Evolutionary conservation across 1,140 invertebrate genomes (phyloP), one percentile per base, ranked within the genome.

Genomic region (Aphelinus certus): DNA sequence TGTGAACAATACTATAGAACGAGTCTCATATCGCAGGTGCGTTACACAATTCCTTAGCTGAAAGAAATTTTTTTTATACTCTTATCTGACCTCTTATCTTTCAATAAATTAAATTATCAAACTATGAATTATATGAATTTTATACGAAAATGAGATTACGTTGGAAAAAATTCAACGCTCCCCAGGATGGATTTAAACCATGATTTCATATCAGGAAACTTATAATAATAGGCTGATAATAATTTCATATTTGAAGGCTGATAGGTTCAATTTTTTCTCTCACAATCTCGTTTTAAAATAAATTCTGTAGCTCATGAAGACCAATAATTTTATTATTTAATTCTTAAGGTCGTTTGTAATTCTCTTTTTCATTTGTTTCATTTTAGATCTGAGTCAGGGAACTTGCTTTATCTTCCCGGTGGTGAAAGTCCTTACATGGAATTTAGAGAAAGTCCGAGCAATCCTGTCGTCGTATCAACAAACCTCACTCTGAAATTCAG

Each of bases 1-100:
- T 56, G 91, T 94, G 63, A 89, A 90, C 78, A 90, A 90, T 83
- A 90, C 89, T 75, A 85, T 92, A 79, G 92, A 94, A 81, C 82
- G 89, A 57, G 86, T 90, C 48, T 88, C 87, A 49, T 88, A 87
- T 80, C 82, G 84, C 46, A 84, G 75, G 75, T 76, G 57, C 3
- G n/a, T 63, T 26, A 26, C 26, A 26, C 26, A 26, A 26, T 26
- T 26, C 26, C 26, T 26, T 26, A 26, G 26, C 26, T 26, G 26
- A 26, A 26, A 26, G 26, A 26, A 26, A 26, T 26, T 26, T 26
- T 26, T 26, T 26, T 26, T 26, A 26, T 26, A 26, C 26, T 26
- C 26, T 26, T 26, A 26, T 26, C 26, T 26, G 26, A 26, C 26
- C 26, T 26, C 26, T 26, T 26, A 26, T 26, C 26, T 26, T 26